These are phyloP conservation scores for Laterallus jamaicensis DNA, from an alignment of 2,113 vertebrate species.

Conservation along the genomic window DNA sequence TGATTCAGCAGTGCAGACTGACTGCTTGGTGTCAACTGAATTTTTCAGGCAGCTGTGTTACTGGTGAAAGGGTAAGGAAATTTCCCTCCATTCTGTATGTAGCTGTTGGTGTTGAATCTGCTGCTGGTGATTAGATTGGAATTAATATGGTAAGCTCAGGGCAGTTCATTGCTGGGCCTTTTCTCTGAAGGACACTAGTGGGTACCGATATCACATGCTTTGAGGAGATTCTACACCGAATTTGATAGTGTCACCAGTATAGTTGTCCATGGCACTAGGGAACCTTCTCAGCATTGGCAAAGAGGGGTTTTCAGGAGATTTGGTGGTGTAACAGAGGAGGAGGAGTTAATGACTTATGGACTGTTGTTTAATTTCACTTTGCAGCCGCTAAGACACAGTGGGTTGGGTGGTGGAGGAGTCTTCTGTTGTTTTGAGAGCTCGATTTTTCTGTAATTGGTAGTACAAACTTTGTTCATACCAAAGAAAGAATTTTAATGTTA, in stretches of 20 bases:
- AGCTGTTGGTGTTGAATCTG: neutral
- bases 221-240: neutral
- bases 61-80: neutral
- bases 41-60: neutral
- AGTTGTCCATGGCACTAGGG: neutral
- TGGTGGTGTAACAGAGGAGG: neutral
- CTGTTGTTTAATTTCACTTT: neutral
- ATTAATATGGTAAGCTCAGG: accelerated
- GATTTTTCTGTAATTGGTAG: constrained; percentile 1
- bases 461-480: neutral
- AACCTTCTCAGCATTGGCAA: neutral
- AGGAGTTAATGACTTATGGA: neutral
- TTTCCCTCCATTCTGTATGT: neutral
- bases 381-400: neutral
- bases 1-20: neutral
- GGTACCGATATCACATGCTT: neutral
- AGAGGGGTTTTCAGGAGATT: neutral
- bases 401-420: neutral
- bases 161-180: neutral
- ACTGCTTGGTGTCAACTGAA: neutral
- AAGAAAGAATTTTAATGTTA: constrained; percentile 33
- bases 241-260: accelerated
- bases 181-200: neutral
- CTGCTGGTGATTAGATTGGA: neutral
- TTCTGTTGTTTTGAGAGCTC: neutral